Conservation (phyloP, 2,113 vertebrate genomes). For the Argyrosomus japonicus region DNA sequence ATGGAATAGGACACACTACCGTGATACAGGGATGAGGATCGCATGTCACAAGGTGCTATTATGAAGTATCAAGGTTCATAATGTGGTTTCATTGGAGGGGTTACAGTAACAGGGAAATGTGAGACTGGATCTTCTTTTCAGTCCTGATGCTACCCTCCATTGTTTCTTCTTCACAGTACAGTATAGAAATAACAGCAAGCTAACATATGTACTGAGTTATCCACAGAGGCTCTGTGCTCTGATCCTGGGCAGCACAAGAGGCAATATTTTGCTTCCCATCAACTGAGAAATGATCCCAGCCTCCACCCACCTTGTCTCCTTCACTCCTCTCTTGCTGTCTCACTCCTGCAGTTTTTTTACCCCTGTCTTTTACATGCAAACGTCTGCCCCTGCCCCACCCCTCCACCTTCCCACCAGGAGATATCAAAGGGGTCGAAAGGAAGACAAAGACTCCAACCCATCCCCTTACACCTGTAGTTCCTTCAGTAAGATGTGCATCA, state of each 20-base stretch:
- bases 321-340: conserved; percentile 7
- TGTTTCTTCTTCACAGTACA: conserved; percentile 7
- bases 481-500: conserved; percentile 59
- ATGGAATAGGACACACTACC: neutral
- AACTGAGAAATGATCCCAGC: conserved; percentile 26
- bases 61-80: conserved; percentile 14
- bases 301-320: conserved; percentile 23
- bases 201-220: conserved; percentile 42
- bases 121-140: conserved; percentile 19
- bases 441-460: conserved; percentile 72
- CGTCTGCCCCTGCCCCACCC: neutral
- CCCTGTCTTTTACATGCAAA: conserved; percentile 44
- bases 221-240: conserved; percentile 3
- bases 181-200: conserved; percentile 62
- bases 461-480: conserved; percentile 45
- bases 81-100: conserved; percentile 6
- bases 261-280: conserved; percentile 30
- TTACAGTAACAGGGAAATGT: conserved; percentile 16
- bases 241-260: conserved; percentile 39
- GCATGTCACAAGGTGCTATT: conserved; percentile 27
- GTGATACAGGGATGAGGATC: conserved; percentile 15
- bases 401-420: conserved; percentile 46
- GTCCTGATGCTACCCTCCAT: conserved; percentile 26
- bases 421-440: conserved; percentile 70
- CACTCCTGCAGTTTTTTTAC: conserved; percentile 13